Percentiles rank a stretch among this genome's conserved stretches.
Evolutionary conservation across 2,888 invertebrate species (phyloP).

Genomic region (Serrognathus titanus): DNA sequence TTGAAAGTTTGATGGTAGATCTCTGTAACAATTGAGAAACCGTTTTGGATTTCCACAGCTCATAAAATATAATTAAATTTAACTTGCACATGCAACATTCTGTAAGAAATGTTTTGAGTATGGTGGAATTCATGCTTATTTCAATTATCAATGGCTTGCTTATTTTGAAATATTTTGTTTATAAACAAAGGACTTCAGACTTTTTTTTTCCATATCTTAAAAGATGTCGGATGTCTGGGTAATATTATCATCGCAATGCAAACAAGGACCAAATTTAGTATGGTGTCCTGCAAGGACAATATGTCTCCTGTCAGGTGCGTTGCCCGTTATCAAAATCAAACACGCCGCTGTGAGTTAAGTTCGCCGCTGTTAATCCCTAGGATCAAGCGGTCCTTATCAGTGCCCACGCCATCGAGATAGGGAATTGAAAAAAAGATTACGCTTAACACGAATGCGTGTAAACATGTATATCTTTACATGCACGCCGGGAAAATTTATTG

Average conservation of each 20-base stretch:
- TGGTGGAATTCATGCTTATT: no score
- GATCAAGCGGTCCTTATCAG: conserved; percentile 32
- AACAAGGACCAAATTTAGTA: not conserved
- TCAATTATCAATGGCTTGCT: no score
- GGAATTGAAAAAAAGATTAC: conserved; percentile 21
- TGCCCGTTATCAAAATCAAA: conserved; percentile 41
- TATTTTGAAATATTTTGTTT: not conserved
- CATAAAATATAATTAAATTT: no score
- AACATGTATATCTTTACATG: not conserved
- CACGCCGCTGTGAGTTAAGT: conserved; percentile 44
- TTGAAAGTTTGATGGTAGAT: no score
- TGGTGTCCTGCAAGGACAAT: conserved; percentile 31
- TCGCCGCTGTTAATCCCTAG: conserved; percentile 43
- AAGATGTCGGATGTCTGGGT: conserved; percentile 24
- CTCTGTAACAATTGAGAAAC: no score
- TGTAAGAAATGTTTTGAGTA: no score
- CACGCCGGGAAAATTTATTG: not conserved
- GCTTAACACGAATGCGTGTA: not conserved
- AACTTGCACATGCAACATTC: no score
- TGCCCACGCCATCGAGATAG: conserved; percentile 21
- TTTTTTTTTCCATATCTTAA: not conserved
- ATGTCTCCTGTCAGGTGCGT: conserved; percentile 45
- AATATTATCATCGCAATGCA: conserved; percentile 15
- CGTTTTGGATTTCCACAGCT: no score
- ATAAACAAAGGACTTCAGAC: not conserved